Percentiles rank a stretch among this genome's conserved stretches.
Evolutionary conservation across 2,888 invertebrate species (phyloP).

Genomic region (Candidula unifasciata): DNA sequence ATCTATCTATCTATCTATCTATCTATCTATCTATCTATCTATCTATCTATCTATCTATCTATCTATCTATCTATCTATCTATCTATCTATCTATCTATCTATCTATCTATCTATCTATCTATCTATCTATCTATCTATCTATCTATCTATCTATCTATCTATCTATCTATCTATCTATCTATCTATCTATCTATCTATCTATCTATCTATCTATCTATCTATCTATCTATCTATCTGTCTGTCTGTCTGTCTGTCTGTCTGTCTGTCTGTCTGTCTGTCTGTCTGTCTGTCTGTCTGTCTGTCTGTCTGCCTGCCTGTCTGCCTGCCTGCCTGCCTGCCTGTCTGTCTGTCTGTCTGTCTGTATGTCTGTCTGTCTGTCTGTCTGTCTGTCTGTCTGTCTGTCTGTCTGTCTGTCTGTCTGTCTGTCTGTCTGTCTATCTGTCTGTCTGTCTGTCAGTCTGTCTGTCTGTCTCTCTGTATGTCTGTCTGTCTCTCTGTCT

Average conservation of each 20-base stretch:
- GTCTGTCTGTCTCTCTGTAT: constrained; percentile 39
- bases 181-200: too few relatives aligned
- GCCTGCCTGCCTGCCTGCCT: too few relatives aligned
- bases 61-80: constrained; percentile 28
- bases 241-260: constrained; percentile 37
- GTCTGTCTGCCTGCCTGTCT: too few relatives aligned
- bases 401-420: constrained; percentile 21
- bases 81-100: constrained; percentile 36
- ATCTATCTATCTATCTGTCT: too few relatives aligned
- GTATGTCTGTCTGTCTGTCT: too few relatives aligned
- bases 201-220: too few relatives aligned
- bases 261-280: constrained; percentile 42
- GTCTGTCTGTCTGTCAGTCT: constrained; percentile 27
- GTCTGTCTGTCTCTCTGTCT: too few relatives aligned
- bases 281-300: constrained; percentile 33
- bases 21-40: constrained; percentile 19
- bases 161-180: constrained; percentile 42
- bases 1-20: constrained; percentile 42
- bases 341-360: too few relatives aligned
- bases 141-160: constrained; percentile 39
- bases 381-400: constrained; percentile 39
- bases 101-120: constrained; percentile 35
- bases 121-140: constrained; percentile 41
- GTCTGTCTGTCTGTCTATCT: too few relatives aligned
- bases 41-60: constrained; percentile 1